Percentiles rank a stretch among this genome's conserved stretches.
These are phyloP conservation scores for Drosophila equinoxialis DNA, from an alignment of 1,140 invertebrate genomes.

Conservation along the genomic window DNA sequence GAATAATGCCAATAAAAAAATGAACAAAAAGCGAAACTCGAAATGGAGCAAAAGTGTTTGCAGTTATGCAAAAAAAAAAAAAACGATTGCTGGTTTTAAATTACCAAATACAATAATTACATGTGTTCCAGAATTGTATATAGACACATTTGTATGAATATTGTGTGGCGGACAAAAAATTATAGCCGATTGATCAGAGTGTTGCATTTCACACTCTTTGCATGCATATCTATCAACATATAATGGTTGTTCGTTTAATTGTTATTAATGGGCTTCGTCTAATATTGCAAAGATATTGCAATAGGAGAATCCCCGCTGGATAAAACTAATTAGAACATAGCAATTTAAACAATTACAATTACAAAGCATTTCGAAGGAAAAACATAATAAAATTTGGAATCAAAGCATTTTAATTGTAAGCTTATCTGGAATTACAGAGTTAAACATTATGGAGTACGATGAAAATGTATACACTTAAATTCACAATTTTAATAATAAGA, in stretches of 20 bases:
- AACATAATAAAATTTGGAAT: no score
- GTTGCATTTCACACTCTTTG: slow-evolving; percentile 59
- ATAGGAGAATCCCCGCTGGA: no score
- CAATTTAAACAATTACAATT: no score
- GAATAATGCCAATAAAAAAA: slow-evolving; percentile 75
- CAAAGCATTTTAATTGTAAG: no score
- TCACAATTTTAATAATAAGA: no score
- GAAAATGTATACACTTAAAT: no score
- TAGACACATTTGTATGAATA: slow-evolving; percentile 6
- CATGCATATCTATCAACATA: background rate
- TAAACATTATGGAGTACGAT: no score
- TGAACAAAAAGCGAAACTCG: slow-evolving; percentile 55
- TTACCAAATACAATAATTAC: slow-evolving; percentile 60
- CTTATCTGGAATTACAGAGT: no score
- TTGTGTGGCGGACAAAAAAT: slow-evolving; percentile 12
- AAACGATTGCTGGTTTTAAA: slow-evolving; percentile 59
- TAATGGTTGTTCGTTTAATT: slow-evolving; percentile 44
- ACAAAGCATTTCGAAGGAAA: no score
- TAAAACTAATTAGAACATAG: no score
- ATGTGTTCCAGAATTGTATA: slow-evolving; percentile 13
- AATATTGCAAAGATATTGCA: no score
- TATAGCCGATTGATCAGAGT: slow-evolving; percentile 61
- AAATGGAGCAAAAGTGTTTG: slow-evolving; percentile 43
- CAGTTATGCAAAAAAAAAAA: slow-evolving; percentile 64
- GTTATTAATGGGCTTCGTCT: no score